Percentiles rank a stretch among this genome's conserved stretches.
Conservation (phyloP, 2,113 vertebrate genomes). For the Saguinus imperator region DNA sequence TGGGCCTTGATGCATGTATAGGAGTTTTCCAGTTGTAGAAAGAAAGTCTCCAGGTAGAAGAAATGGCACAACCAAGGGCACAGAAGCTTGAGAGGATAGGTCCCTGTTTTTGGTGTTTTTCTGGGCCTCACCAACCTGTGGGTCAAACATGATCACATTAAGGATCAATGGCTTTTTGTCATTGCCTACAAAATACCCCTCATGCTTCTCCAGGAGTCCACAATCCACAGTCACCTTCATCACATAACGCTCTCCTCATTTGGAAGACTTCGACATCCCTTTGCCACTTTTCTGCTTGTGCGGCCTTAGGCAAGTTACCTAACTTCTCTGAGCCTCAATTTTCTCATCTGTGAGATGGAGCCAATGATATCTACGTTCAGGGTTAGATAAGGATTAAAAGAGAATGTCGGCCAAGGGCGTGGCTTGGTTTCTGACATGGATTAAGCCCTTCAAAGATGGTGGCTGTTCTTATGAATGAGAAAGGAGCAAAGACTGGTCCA, state of each 20-base stretch:
- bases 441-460: neutral
- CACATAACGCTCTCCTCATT: neutral
- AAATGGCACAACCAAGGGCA: neutral
- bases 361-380: neutral
- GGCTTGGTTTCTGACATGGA: neutral
- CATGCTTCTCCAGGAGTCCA: neutral
- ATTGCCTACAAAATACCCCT: neutral
- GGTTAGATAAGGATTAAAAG: neutral
- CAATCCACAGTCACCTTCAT: neutral
- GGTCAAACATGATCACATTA: neutral
- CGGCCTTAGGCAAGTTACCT: neutral
- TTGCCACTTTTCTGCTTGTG: neutral
- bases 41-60: neutral
- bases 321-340: neutral
- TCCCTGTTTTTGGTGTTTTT: neutral
- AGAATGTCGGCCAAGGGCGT: neutral
- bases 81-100: neutral
- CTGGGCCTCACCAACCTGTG: neutral
- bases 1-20: neutral
- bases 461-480: neutral
- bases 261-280: neutral
- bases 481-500: neutral
- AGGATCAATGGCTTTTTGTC: neutral
- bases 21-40: neutral
- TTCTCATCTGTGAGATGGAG: conserved; percentile 26